Base-by-base conservation (phyloP, 2,888 invertebrate species). In the Rotaria magnacalcarata region DNA sequence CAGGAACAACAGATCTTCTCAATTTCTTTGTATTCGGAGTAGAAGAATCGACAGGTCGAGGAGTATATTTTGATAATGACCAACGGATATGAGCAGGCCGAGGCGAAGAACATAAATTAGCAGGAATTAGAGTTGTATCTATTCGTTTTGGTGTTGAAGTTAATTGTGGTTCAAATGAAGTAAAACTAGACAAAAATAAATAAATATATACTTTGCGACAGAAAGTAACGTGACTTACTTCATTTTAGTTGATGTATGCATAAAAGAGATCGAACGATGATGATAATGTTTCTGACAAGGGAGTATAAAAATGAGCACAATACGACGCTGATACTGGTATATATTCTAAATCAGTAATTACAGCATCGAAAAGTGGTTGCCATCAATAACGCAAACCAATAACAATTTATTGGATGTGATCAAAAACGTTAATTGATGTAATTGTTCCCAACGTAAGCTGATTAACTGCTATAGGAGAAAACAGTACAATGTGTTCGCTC, bases 1-100 rank as follows among this genome's bases (percentile, higher is more conserved):
- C 43, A 80, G 80, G 80, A 43, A n/a, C n/a, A n/a, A 14, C 10
- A n/a, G 47, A n/a, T 75, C 43, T 75, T n/a, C 24, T 75, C 8
- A 75, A 21, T 43, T 74, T 74, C 21, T 41, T 74, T 21, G 16
- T 75, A 8, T 75, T 41, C 6, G 75, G 75, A 10, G 75, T 75
- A 3, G 75, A 75, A 11, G 75, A 75, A 27, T 43, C 75, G 14
- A 75, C 43, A 41, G 75, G 75, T 43, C 43, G 19, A 75, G 43
- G 43, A 21, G 24, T 47, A 43, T 47, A 43, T 47, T 75, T 75
- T 41, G 75, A 41, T 10, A 75, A 24, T 5, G 75, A 75, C 75
- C 43, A 75, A 11, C 75, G 75, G 16, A 75, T 43, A 75, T 75
- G 75, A 75, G 75, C 75, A 1, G 43, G 75, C 11, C 75, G 75